These are phyloP conservation scores for Anguilla megastoma DNA, from an alignment of 2,797 vertebrate species.

Conservation along the genomic window DNA sequence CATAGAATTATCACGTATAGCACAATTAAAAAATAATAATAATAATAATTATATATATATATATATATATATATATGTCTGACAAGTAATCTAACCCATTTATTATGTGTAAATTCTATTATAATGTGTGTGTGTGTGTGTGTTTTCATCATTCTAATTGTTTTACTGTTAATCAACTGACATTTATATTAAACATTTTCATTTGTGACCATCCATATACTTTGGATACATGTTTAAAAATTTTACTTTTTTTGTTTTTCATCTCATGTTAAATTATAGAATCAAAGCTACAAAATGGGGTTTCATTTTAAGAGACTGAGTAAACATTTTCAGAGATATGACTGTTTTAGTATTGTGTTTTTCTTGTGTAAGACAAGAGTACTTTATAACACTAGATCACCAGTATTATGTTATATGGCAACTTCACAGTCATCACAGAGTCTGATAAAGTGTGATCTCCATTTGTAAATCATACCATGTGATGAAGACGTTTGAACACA, in stretches of 20 bases:
- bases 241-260: neutral
- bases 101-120: neutral
- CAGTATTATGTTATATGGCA: too few relatives aligned
- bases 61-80: neutral
- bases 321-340: neutral
- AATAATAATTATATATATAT: neutral
- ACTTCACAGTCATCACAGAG: too few relatives aligned
- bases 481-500: too few relatives aligned
- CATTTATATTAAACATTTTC: neutral
- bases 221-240: too few relatives aligned
- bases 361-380: neutral
- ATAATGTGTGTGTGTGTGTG: too few relatives aligned
- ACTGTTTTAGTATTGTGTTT: neutral
- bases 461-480: too few relatives aligned
- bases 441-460: too few relatives aligned
- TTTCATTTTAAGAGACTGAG: neutral
- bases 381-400: too few relatives aligned
- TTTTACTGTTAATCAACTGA: too few relatives aligned
- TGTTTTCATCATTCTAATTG: too few relatives aligned
- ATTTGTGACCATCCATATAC: neutral
- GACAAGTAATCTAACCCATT: neutral
- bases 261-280: neutral
- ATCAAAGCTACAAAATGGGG: neutral
- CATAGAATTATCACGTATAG: neutral
- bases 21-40: neutral